A percentile compares a stretch with the other conserved stretches of the same genome.
phyloP scores from a whole-genome alignment of 2,888 invertebrate genomes.

The Megaustenia siamemsis region DNA sequence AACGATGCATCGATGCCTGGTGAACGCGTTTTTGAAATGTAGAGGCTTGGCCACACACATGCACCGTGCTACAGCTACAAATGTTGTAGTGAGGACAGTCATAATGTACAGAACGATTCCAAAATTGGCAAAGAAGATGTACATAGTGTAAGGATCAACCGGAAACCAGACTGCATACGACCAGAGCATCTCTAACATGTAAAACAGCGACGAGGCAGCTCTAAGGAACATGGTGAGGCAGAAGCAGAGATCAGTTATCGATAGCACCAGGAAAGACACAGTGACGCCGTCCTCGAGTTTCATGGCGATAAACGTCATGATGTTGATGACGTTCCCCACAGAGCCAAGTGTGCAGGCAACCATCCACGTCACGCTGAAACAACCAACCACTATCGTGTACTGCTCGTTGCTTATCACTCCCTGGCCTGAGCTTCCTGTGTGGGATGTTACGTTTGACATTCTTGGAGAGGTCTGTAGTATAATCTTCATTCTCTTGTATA shows the following conservation, averaged over 20 bases:
- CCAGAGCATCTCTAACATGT: not conserved
- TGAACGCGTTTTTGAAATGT: conserved; percentile 30
- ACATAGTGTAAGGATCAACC: conserved; percentile 21
- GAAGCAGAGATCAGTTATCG: conserved; percentile 13
- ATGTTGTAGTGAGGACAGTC: conserved; percentile 32
- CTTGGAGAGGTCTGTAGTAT: no score
- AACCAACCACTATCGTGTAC: not conserved
- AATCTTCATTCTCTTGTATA: no score
- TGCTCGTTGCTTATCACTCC: conserved; percentile 1
- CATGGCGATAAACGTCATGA: conserved; percentile 22
- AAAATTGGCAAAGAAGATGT: conserved; percentile 28
- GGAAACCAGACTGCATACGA: not conserved
- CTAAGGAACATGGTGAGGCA: not conserved
- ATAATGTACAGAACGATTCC: conserved; percentile 17
- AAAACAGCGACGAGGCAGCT: not conserved
- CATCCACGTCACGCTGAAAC: not conserved
- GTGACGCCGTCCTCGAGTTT: conserved; percentile 34
- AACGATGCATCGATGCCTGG: not conserved
- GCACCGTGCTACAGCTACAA: conserved; percentile 38
- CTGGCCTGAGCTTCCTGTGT: not conserved
- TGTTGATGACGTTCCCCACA: conserved; percentile 30
- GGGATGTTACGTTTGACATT: not conserved
- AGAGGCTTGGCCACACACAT: conserved; percentile 40
- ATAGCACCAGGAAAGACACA: conserved; percentile 24
- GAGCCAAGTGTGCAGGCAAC: not conserved